Conservation (phyloP, 2,113 vertebrate genomes). For the Hypanus sabinus region DNA sequence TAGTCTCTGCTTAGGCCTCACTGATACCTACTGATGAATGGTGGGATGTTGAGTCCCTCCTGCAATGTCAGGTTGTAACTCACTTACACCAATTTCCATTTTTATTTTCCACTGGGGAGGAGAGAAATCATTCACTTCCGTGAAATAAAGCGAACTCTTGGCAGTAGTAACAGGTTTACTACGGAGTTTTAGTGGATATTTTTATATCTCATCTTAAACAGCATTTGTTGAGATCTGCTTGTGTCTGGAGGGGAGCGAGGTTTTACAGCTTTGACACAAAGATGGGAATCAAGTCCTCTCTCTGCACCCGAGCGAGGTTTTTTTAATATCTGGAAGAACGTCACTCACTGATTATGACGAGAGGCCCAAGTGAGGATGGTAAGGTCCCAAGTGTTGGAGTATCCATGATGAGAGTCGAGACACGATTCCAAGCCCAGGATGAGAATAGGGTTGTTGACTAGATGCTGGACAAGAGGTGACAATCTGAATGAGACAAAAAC, state of each 20-base stretch:
- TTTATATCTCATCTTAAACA: not conserved
- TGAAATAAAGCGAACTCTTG: constrained; percentile 30
- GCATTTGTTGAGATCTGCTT: constrained; percentile 2
- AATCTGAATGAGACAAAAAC: too few species aligned
- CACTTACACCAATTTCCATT: constrained; percentile 26
- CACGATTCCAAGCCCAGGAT: too few species aligned
- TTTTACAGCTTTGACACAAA: not conserved
- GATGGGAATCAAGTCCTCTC: not conserved
- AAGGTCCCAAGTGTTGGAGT: too few species aligned
- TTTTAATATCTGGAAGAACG: not conserved
- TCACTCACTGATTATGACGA: not conserved
- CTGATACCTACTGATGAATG: constrained; percentile 17
- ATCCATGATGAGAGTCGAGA: too few species aligned
- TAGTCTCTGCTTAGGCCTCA: not conserved
- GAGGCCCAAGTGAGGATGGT: not conserved
- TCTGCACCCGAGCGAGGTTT: not conserved
- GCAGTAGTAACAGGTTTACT: constrained; percentile 30
- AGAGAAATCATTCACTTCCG: constrained; percentile 28
- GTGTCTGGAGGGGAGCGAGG: not conserved
- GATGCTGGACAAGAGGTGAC: too few species aligned
- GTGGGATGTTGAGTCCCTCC: not conserved
- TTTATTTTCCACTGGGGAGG: constrained; percentile 34
- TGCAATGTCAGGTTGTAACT: constrained; percentile 22
- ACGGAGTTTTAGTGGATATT: not conserved
- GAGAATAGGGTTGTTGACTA: too few species aligned